Evolutionary conservation across 2,888 invertebrate genomes (phyloP).

Genomic region (Macrosoma leucophasiata): DNA sequence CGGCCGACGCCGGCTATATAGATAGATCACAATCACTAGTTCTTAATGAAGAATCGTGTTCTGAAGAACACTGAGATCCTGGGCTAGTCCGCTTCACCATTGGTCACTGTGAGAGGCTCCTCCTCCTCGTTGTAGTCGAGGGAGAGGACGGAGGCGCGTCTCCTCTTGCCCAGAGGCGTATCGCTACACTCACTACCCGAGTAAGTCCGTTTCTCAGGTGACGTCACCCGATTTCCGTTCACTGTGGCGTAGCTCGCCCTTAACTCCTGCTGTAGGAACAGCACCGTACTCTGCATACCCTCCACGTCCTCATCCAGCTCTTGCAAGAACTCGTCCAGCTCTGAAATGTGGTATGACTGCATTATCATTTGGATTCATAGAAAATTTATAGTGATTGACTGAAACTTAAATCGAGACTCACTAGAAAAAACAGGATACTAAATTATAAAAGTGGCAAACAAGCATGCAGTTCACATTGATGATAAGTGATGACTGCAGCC

Average conservation of each 20-base stretch:
- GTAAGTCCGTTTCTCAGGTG: constrained; percentile 60
- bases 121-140: constrained; percentile 85
- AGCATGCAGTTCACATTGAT: too few relatives aligned
- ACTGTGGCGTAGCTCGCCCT: constrained; percentile 79
- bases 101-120: constrained; percentile 81
- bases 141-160: constrained; percentile 82
- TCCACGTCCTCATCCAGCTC: constrained; percentile 98
- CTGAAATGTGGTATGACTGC: constrained; percentile 64
- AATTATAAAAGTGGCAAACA: too few relatives aligned
- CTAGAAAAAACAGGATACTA: too few relatives aligned
- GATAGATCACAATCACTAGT: constrained; percentile 55
- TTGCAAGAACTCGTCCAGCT: constrained; percentile 95
- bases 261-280: constrained; percentile 94
- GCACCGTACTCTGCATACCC: constrained; percentile 98
- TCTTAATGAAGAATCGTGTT: constrained; percentile 43
- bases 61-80: constrained; percentile 43
- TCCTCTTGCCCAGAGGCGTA: constrained; percentile 77
- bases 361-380: constrained; percentile 4
- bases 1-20: constrained; percentile 30
- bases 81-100: constrained; percentile 78
- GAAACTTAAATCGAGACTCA: too few relatives aligned
- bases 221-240: constrained; percentile 51
- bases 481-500: too few relatives aligned
- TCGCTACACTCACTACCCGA: constrained; percentile 61
- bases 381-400: not conserved